Percentiles rank a stretch among this genome's conserved stretches.
These are phyloP conservation scores for Eubasilissa regina DNA, from an alignment of 1,140 invertebrate species.

Conservation along the genomic window DNA sequence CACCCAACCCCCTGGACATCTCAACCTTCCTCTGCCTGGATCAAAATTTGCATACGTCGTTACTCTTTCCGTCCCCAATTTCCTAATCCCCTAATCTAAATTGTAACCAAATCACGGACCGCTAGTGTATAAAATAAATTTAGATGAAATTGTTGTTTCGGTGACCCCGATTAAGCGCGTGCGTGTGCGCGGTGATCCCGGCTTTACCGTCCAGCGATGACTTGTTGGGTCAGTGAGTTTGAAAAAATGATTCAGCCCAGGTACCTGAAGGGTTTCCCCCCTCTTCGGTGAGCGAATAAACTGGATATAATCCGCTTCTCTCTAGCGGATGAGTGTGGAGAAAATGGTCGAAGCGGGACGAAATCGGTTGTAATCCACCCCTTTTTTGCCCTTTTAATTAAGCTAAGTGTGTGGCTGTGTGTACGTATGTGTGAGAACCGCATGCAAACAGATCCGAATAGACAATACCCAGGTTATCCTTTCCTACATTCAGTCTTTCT, in stretches of 20 bases:
- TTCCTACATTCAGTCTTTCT: too few species aligned
- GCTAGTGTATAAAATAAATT: too few species aligned
- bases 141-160: too few species aligned
- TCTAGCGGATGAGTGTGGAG: neutral
- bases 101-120: too few species aligned
- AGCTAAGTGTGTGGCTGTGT: neutral
- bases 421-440: too few species aligned
- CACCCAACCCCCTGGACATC: too few species aligned
- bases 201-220: neutral
- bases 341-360: neutral
- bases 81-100: too few species aligned
- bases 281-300: neutral
- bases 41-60: too few species aligned
- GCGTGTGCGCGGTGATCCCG: constrained; percentile 11
- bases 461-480: too few species aligned
- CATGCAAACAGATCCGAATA: too few species aligned
- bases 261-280: neutral
- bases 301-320: neutral
- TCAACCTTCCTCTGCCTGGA: too few species aligned
- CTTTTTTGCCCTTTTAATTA: neutral
- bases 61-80: too few species aligned
- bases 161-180: neutral
- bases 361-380: neutral
- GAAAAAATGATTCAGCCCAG: neutral
- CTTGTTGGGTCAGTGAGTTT: constrained; percentile 10